Evolutionary conservation across 1,140 invertebrate genomes (phyloP), one percentile per base, ranked within the genome.

Genomic region (Neotoxoptera formosana): DNA sequence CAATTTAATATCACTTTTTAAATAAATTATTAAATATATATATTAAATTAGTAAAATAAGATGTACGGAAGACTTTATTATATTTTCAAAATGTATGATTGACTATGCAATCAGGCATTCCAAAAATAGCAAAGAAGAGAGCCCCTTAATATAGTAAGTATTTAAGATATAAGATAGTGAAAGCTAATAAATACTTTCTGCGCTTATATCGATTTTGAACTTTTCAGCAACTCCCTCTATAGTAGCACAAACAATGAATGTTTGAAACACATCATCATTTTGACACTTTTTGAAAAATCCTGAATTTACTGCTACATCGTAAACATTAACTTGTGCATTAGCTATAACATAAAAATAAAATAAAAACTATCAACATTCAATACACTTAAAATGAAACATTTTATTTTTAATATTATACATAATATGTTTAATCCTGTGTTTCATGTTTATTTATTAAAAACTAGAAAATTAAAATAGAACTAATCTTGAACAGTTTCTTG

Each of bases 291-390:
- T 95, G 94, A 97, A 96, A 94, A 98, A 98, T 25, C 95, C 95
- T 17, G 97, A 96, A 95, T 97, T 97, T 23, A 98, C 96, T 17
- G 97, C 97, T 76, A 98, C 96, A 95, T 98, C 98, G 95, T 97
- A 97, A 0, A 96, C 97, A 93, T 96, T 96, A 47, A 97, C 97
- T 0, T 96, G 96, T 30, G 96, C 95, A 30, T 97, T 97, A 94
- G 96, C 96, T 96, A 94, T 93, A 94, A 94, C n/a, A 48, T 34
- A 94, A 94, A 67, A 45, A 93, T 41, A 14, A 34, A 48, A n/a
- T 56, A 25, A 51, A 34, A 30, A 51, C 11, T 4, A 83, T 41
- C 23, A 83, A 25, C 2, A 83, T 36, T 83, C 23, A 83, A 41
- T 36, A 11, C 36, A 41, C 41, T 36, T 23, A 83, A 41, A 83